phyloP scores from a whole-genome alignment of 2,113 vertebrate species.

The Misgurnus anguillicaudatus region DNA sequence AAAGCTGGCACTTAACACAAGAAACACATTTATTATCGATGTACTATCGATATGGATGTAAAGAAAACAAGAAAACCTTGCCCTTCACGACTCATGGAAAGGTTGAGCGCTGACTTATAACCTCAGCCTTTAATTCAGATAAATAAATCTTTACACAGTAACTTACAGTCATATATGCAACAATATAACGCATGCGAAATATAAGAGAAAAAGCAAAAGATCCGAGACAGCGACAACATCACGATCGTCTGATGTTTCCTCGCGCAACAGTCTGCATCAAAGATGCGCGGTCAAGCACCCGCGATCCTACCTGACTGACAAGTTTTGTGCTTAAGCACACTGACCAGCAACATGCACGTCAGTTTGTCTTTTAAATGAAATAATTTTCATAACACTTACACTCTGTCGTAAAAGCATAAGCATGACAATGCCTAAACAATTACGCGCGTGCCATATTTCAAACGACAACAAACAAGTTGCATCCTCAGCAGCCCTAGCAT shows the following conservation, averaged over 20 bases:
- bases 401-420: background rate
- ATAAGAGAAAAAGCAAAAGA: constrained; percentile 10
- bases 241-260: background rate
- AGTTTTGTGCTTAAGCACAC: constrained; percentile 6
- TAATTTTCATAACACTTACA: background rate
- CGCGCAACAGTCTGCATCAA: constrained; percentile 29
- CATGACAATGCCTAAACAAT: background rate
- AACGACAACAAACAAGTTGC: constrained; percentile 11
- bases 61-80: background rate
- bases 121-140: background rate
- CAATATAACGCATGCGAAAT: background rate
- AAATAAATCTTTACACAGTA: background rate
- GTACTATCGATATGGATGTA: background rate
- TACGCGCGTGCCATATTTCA: background rate
- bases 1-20: background rate
- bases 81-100: constrained; percentile 12
- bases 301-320: constrained; percentile 38
- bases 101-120: background rate
- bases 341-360: background rate
- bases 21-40: background rate
- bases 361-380: background rate
- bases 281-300: constrained; percentile 9
- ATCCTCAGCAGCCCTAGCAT: background rate
- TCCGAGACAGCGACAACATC: background rate
- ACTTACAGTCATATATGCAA: background rate